phyloP scores from a whole-genome alignment of 1,140 invertebrate genomes.

The Drosophila nasuta region DNA sequence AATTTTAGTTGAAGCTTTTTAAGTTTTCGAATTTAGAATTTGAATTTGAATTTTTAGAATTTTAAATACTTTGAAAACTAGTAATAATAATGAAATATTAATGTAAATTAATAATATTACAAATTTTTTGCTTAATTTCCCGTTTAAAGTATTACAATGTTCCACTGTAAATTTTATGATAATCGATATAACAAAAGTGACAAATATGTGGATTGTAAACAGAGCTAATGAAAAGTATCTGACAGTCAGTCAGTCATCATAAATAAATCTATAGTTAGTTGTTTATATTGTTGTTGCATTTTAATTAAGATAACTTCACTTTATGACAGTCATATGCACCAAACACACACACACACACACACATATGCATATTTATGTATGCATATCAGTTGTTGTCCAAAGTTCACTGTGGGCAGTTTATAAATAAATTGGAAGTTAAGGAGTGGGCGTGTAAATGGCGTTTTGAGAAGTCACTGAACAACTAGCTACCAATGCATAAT shows the following conservation, averaged over 20 bases:
- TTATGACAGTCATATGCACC: slow-evolving; percentile 55
- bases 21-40: too few relatives aligned
- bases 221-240: background rate
- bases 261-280: slow-evolving; percentile 19
- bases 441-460: slow-evolving; percentile 19
- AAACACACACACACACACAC: background rate
- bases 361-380: slow-evolving; percentile 35
- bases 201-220: background rate
- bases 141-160: too few relatives aligned
- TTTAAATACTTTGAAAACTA: too few relatives aligned
- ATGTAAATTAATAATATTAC: too few relatives aligned
- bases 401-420: slow-evolving; percentile 43
- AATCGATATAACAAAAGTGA: too few relatives aligned
- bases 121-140: too few relatives aligned
- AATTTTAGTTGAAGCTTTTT: too few relatives aligned
- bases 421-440: slow-evolving; percentile 43
- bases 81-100: too few relatives aligned
- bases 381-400: slow-evolving; percentile 45
- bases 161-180: too few relatives aligned
- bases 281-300: slow-evolving; percentile 69
- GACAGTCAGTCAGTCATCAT: background rate
- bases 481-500: slow-evolving; percentile 3
- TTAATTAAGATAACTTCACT: slow-evolving; percentile 77
- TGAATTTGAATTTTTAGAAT: too few relatives aligned
- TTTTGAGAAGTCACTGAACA: slow-evolving; percentile 20